Evolutionary conservation across 1,140 invertebrate species (phyloP).

Genomic region (Odontomachus brunneus): DNA sequence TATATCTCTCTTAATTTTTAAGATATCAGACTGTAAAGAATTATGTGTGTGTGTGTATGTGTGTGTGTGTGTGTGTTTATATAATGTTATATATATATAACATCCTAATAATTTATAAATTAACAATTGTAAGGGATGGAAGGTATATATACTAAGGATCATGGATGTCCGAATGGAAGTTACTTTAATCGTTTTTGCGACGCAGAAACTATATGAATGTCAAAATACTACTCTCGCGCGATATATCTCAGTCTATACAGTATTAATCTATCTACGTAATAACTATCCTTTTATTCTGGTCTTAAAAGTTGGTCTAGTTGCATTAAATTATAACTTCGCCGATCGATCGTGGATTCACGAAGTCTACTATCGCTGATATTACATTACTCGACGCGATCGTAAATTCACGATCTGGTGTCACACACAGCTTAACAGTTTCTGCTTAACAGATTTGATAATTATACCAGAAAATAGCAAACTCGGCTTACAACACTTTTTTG

Average conservation of each 20-base stretch:
- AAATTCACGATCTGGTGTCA: conserved; percentile 35
- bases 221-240: conserved; percentile 56
- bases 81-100: no score
- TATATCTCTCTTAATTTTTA: no score
- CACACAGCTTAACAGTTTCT: no score
- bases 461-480: conserved; percentile 39
- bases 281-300: conserved; percentile 60
- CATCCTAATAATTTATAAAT: conserved; percentile 30
- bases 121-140: conserved; percentile 2
- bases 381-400: conserved; percentile 22
- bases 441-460: conserved; percentile 35
- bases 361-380: conserved; percentile 5
- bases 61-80: no score
- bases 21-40: no score
- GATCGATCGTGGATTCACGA: conserved; percentile 51
- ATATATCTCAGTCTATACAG: conserved; percentile 54
- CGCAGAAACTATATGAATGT: conserved; percentile 48
- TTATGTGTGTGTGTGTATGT: no score
- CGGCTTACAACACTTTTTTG: conserved; percentile 34
- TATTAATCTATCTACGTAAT: conserved; percentile 60
- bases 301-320: conserved; percentile 59
- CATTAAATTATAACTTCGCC: conserved; percentile 48
- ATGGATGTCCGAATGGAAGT: conserved; percentile 12
- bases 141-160: background rate
- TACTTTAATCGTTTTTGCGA: conserved; percentile 30